These are phyloP conservation scores for Musca domestica DNA, from an alignment of 1,140 invertebrate genomes.

Conservation along the genomic window DNA sequence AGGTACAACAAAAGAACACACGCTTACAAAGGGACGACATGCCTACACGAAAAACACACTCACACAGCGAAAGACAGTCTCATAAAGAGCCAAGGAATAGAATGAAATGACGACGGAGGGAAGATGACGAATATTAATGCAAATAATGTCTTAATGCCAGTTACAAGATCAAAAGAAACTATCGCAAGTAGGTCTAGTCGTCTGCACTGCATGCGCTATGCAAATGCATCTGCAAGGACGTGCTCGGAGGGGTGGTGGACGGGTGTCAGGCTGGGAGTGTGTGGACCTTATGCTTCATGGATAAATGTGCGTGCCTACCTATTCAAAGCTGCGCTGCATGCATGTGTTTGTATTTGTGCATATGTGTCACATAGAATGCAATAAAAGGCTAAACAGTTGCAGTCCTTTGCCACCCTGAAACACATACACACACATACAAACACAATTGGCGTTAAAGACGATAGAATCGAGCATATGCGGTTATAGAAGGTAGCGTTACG, in stretches of 20 bases:
- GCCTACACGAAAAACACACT: neutral
- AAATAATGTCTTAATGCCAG: constrained; percentile 22
- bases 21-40: no score
- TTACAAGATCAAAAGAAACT: constrained; percentile 17
- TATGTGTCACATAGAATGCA: neutral
- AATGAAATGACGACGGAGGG: neutral
- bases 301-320: neutral
- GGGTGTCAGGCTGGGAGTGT: neutral
- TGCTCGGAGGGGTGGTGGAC: neutral
- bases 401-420: neutral
- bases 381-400: constrained; percentile 12
- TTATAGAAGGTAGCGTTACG: neutral
- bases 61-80: neutral
- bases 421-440: neutral
- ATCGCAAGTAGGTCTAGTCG: constrained; percentile 16
- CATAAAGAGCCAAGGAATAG: neutral
- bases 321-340: neutral
- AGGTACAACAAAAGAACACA: constrained; percentile 12
- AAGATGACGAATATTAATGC: constrained; percentile 12
- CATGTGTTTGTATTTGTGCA: neutral
- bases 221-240: constrained; percentile 8
- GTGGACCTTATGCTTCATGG: neutral
- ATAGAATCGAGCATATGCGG: neutral
- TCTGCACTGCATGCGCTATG: constrained; percentile 3
- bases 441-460: neutral